Base-by-base conservation (phyloP, 2,888 invertebrate genomes). In the Macrophya annulata region DNA sequence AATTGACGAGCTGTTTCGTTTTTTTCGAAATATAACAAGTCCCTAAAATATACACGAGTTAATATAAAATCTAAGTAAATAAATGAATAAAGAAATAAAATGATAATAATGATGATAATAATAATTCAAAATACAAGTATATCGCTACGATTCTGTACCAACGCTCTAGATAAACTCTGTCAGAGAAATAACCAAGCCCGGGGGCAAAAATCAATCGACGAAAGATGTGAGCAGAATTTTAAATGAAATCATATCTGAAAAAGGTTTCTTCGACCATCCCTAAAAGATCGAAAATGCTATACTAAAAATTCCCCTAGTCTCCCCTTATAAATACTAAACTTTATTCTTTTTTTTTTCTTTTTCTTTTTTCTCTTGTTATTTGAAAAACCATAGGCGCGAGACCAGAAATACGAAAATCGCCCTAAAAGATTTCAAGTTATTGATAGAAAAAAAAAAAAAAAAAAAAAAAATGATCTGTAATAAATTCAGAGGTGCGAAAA, bases 211-310 rank as follows among this genome's bases (percentile, higher is more conserved):
- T 81, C 81, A 62, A 81, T 81, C 81, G 62, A 25, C 62, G 40
- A 25, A 21, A 81, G 59, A 62, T 62, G 81, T 62, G 81, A 81
- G 59, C 21, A 62, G 81, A 81, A 81, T 81, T 81, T 81, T 43
- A 62, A 81, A 81, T 62, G 62, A 81, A 81, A 62, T 81, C 81
- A 81, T 81, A 81, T 81, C 43, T 21, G 81, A 81, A 81, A 79
- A 81, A 62, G 62, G 51, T 55, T 77, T 55, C 31, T 77, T 77
- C 45, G 51, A 43, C 40, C 59, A 40, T 81, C 59, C 81, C 68
- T 31, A 3, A 43, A 62, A 51, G 77, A 55, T 15, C 48, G 59
- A 43, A 59, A 9, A 62, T 15, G 81, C 62, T 37, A 43, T 62
- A 40, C 37, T 25, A 81, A 31, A 31, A 31, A 62, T 81, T 62